Evolutionary conservation across 2,888 invertebrate genomes (phyloP).

Genomic region (Cataglyphis cursor): DNA sequence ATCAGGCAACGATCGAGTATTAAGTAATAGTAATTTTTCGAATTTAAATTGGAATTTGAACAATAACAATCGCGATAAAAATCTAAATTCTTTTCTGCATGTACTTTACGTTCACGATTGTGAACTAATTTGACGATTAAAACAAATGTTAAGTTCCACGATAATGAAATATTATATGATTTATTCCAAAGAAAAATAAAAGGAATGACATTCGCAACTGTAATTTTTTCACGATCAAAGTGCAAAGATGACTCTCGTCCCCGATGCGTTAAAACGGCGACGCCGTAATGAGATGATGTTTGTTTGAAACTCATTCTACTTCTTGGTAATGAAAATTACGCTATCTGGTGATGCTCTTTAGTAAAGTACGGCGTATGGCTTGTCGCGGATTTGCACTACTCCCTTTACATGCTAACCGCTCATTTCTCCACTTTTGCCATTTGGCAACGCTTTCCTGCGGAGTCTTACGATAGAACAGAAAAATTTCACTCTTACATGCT

Average conservation of each 20-base stretch:
- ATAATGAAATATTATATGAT: not conserved
- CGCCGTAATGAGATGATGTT: not conserved
- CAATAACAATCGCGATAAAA: not conserved
- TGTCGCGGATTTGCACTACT: conserved; percentile 43
- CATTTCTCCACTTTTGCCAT: conserved; percentile 35
- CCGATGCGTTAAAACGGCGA: conserved; percentile 22
- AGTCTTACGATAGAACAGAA: conserved; percentile 18
- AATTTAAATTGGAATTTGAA: not conserved
- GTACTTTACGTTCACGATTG: not conserved
- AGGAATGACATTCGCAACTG: not conserved
- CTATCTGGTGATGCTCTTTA: conserved; percentile 1
- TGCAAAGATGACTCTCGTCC: not conserved
- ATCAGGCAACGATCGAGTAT: not conserved
- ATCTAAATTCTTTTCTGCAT: not conserved
- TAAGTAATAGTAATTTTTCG: not conserved
- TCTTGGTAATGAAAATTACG: conserved; percentile 2
- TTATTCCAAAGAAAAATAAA: not conserved
- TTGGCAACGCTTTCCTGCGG: conserved; percentile 34
- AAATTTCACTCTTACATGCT: conserved; percentile 12
- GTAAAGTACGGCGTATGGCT: not conserved
- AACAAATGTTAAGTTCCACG: not conserved
- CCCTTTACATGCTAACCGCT: conserved; percentile 36
- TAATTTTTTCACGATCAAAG: not conserved
- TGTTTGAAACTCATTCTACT: conserved; percentile 23
- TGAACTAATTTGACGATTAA: not conserved